These are phyloP conservation scores for Brachionus rotundiformis DNA, from an alignment of 1,140 invertebrate genomes.

Conservation along the genomic window DNA sequence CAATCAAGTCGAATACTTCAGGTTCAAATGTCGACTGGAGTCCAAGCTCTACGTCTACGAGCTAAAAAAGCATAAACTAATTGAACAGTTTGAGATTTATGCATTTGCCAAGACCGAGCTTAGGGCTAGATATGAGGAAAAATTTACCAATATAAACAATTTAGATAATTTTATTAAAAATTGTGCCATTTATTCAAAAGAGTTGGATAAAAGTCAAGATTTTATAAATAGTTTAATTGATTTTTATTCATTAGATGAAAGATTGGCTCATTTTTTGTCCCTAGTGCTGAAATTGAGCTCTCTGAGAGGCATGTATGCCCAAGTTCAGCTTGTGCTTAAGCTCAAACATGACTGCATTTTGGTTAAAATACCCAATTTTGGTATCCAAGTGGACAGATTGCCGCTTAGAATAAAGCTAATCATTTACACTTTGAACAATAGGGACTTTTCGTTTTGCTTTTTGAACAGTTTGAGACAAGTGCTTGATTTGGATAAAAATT, in stretches of 20 bases:
- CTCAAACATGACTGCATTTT: not conserved
- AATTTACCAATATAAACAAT: not conserved
- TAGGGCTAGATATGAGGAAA: not conserved
- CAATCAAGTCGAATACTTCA: not conserved
- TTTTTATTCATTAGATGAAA: not conserved
- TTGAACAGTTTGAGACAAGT: not conserved
- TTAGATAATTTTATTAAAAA: not conserved
- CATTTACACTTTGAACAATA: not conserved
- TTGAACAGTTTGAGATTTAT: not conserved
- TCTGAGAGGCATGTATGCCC: not conserved
- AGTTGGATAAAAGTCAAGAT: not conserved
- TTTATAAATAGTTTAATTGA: conserved; percentile 8
- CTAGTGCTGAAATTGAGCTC: not conserved
- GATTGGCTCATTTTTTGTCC: not conserved
- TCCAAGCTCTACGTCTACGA: not conserved
- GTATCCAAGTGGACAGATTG: not conserved
- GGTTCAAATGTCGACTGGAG: not conserved
- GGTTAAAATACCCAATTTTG: conserved; percentile 1
- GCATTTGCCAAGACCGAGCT: not conserved
- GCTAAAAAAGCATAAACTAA: not conserved
- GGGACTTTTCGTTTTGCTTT: not conserved
- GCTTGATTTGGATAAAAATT: not conserved
- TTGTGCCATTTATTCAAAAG: not conserved
- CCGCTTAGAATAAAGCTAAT: not conserved
- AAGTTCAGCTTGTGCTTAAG: not conserved